Percentiles rank a stretch among this genome's conserved stretches.
Evolutionary conservation across 2,113 vertebrate genomes (phyloP).

Genomic region (human (Homo sapiens)): DNA sequence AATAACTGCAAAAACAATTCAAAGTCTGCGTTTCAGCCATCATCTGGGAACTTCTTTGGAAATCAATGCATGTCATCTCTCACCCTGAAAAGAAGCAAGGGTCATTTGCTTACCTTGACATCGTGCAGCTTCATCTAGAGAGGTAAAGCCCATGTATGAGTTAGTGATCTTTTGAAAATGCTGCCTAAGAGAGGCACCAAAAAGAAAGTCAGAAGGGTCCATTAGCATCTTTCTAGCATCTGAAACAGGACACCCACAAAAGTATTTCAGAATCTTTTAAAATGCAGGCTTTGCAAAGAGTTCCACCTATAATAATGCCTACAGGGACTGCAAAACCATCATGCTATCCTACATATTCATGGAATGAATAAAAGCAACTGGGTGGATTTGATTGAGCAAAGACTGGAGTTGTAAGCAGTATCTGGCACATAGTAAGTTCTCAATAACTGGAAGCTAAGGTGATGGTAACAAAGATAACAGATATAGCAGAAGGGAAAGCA

Average conservation of each 20-base stretch:
- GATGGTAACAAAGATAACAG: not conserved
- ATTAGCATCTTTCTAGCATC: not conserved
- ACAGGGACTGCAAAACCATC: not conserved
- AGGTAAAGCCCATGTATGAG: conserved; percentile 81
- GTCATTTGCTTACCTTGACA: conserved; percentile 79
- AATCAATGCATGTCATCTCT: not conserved
- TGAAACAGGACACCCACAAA: not conserved
- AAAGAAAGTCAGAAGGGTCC: not conserved
- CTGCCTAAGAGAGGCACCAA: conserved; percentile 57
- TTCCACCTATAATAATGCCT: not conserved
- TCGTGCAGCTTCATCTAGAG: conserved; percentile 83
- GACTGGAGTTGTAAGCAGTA: not conserved
- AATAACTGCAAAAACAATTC: not conserved
- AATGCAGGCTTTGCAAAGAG: not conserved
- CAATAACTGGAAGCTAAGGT: not conserved
- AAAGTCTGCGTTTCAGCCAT: not conserved
- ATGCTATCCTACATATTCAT: not conserved
- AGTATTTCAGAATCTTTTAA: not conserved
- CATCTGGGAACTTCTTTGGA: not conserved
- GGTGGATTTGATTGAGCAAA: not conserved
- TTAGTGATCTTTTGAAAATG: conserved; percentile 83
- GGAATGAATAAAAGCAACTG: not conserved
- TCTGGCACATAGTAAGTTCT: not conserved
- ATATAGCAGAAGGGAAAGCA: not conserved
- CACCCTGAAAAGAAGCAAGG: not conserved